A percentile compares a stretch with the other conserved stretches of the same genome.
Conservation (phyloP, 2,888 invertebrate genomes). For the Mesochorus sp. region DNA sequence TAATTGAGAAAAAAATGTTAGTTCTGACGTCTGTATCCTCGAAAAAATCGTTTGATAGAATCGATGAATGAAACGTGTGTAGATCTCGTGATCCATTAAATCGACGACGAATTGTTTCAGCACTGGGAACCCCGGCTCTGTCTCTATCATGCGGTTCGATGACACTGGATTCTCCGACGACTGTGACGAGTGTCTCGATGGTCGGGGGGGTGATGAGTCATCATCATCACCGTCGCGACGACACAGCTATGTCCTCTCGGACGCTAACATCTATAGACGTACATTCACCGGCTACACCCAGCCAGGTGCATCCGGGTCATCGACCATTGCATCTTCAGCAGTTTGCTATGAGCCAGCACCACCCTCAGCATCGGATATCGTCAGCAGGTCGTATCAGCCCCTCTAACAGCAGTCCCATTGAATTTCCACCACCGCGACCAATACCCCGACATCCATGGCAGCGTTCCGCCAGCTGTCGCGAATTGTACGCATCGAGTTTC, state of each 20-base stretch:
- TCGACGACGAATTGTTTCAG: conserved; percentile 70
- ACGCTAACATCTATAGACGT: conserved; percentile 85
- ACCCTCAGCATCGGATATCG: conserved; percentile 79
- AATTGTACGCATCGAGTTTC: conserved; percentile 90
- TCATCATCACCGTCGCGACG: conserved; percentile 85
- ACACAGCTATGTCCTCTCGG: conserved; percentile 85
- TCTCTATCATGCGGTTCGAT: conserved; percentile 85
- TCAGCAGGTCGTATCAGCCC: conserved; percentile 83
- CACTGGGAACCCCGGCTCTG: conserved; percentile 82
- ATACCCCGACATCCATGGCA: conserved; percentile 86
- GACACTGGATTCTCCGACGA: conserved; percentile 95
- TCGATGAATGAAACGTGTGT: too few species aligned
- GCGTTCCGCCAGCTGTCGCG: conserved; percentile 92
- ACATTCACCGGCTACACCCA: conserved; percentile 84
- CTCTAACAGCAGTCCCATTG: conserved; percentile 82
- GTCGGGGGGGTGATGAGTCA: conserved; percentile 88
- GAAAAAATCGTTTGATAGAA: not conserved
- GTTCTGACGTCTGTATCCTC: not conserved
- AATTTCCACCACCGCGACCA: conserved; percentile 82
- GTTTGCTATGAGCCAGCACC: conserved; percentile 72
- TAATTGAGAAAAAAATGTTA: not conserved
- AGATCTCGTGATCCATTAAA: too few species aligned
- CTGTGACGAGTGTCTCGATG: conserved; percentile 83
- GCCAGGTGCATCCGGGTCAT: conserved; percentile 80
- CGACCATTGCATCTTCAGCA: conserved; percentile 71